Evolutionary conservation across 2,113 vertebrate species (phyloP), one percentile per base, ranked within the genome.

Genomic region (Platysteira castanea): DNA sequence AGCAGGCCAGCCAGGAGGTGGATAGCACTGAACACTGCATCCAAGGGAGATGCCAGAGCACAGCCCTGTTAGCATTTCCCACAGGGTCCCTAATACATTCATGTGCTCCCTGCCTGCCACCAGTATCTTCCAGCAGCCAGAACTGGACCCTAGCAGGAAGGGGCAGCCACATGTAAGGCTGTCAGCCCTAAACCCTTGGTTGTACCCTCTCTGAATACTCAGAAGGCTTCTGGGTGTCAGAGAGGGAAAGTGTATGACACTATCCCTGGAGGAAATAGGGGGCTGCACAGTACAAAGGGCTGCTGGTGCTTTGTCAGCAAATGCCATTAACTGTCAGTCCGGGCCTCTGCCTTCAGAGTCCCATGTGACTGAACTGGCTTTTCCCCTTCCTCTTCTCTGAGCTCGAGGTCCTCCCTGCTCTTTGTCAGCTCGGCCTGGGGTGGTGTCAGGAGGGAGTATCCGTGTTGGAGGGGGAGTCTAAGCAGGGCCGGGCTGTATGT

Each of bases 331-430:
- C 39, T 2, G 1, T 53, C 47, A 63, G 11, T 54, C 39, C 35
- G 17, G 21, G 30, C 39, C 44, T 76, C 68, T 89, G 65, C 65
- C 47, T 84, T 93, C 44, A 53, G 9, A 5, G 2, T 44, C 35
- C 31, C 12, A 15, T 1, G 0, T 42, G 69, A 20, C 33, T 81
- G 56, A 59, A n/a, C 22, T 75, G 67, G 42, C 41, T 56, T 83
- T 44, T 91, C 33, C n/a, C 21, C 50, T 85, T 10, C 41, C 30
- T 71, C 5, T 28, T 81, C 31, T 73, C 52, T 26, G 65, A 91
- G 52, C 27, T 69, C 0, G 0, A 15, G 20, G 46, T 39, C 21
- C 28, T 73, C 11, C 3, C 15, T 73, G 15, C 33, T 16, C 5
- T 47, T 8, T 15, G 11, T 56, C 37, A 50, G 7, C 61, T 86